Evolutionary conservation across 2,113 vertebrate species (phyloP), one percentile per base, ranked within the genome.

Genomic region (Mirza zaza): DNA sequence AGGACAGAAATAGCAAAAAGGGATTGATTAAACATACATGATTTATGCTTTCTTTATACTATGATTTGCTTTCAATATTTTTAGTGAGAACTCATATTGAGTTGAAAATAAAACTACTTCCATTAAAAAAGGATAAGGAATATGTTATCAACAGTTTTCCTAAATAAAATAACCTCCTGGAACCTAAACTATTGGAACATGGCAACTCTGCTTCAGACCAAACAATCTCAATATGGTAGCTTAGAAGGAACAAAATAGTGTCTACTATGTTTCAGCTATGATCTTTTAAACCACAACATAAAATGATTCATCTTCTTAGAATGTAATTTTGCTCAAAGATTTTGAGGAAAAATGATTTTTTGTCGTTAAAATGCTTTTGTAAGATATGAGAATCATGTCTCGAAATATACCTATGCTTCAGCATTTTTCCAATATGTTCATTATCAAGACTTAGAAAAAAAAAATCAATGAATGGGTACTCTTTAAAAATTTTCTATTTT

Each of bases 31-130:
- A 32, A 65, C 25, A 88, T 17, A 71, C 15, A n/a, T 7, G n/a
- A 45, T 36, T 80, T 68, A 29, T 70, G 17, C 42, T 65, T 77
- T 65, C 85, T 70, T 73, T 76, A 48, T 67, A 20, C 4, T 76
- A 73, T 67, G 50, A 20, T 73, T 70, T 21, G 11, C 61, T 92
- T 55, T 67, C 2, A 52, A 34, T 36, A 61, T 34, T 59, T 91
- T 87, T 57, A 75, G 59, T 48, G 55, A 21, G 15, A 75, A 67
- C 34, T 67, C 77, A 59, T 45, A 83, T 82, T 50, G 55, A 39
- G n/a, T 42, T 90, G 45, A 59, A 76, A 93, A 70, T 63, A 50
- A 93, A 82, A 94, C 27, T 13, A 82, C 76, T 93, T 84, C 57
- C 36, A 71, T 52, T 61, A 59, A 52, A 42, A 63, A 84, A 15